Conservation (phyloP, 2,888 invertebrate species). For the Acanthosepion lycidas region DNA sequence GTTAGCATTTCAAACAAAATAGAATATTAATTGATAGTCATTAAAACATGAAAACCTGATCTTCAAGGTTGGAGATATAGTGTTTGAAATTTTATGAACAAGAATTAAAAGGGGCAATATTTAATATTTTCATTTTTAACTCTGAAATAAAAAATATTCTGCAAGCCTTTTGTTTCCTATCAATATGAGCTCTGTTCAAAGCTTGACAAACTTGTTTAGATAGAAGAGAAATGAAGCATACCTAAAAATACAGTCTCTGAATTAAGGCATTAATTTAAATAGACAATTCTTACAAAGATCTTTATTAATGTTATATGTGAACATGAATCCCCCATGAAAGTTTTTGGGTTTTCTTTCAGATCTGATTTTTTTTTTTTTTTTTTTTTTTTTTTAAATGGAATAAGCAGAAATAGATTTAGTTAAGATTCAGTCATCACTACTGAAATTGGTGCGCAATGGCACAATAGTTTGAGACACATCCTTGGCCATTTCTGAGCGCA, state of each 20-base stretch:
- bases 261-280: background rate
- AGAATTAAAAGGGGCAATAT: no score
- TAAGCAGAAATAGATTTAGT: background rate
- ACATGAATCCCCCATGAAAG: background rate
- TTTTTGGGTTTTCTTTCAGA: no score
- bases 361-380: background rate
- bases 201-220: background rate
- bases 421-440: conserved; percentile 55
- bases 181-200: no score
- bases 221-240: background rate
- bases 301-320: background rate
- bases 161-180: background rate
- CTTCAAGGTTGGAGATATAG: no score
- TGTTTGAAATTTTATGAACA: no score
- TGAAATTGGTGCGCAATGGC: conserved; percentile 71
- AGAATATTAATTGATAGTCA: no score
- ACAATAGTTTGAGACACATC: conserved; percentile 67
- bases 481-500: conserved; percentile 80
- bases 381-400: background rate
- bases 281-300: background rate
- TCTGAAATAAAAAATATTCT: background rate
- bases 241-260: background rate
- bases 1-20: no score
- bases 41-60: no score
- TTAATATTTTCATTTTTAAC: no score